Evolutionary conservation across 2,888 invertebrate species (phyloP).

Genomic region (Sinohyriopsis cumingii): DNA sequence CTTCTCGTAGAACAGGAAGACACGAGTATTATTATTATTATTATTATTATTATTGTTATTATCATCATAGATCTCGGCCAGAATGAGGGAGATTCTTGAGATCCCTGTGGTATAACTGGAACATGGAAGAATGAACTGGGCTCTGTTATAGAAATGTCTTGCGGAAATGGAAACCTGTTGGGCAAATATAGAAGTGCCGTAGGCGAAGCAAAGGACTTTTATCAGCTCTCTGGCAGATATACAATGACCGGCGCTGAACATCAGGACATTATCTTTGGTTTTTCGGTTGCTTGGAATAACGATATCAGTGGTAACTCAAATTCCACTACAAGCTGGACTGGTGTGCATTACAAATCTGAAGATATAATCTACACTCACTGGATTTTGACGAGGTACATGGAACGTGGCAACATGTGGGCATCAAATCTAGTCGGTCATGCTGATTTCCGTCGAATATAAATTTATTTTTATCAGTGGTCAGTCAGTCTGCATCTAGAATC

Average conservation of each 20-base stretch:
- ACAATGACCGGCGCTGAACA: slow-evolving; percentile 3
- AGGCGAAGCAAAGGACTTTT: slow-evolving; percentile 9
- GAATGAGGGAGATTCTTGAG: too few relatives aligned
- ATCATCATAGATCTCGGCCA: too few relatives aligned
- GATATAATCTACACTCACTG: slow-evolving; percentile 10
- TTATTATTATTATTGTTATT: too few relatives aligned
- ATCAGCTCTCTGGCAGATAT: slow-evolving; percentile 12
- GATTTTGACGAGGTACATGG: slow-evolving; percentile 6
- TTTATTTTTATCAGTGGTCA: too few relatives aligned
- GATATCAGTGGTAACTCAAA: slow-evolving; percentile 8
- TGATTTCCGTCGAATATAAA: too few relatives aligned
- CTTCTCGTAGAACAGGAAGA: too few relatives aligned
- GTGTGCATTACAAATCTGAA: slow-evolving; percentile 3
- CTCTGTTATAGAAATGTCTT: slow-evolving; percentile 8
- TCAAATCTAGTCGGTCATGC: too few relatives aligned
- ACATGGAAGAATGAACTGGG: slow-evolving; percentile 15
- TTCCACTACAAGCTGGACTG: slow-evolving; percentile 10
- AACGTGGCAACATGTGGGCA: too few relatives aligned
- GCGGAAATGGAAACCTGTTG: slow-evolving; percentile 4
- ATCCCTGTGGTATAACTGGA: slow-evolving; percentile 6
- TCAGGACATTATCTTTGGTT: slow-evolving; percentile 6
- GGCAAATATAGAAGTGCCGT: slow-evolving; percentile 15
- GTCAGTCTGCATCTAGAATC: too few relatives aligned
- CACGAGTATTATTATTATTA: too few relatives aligned
- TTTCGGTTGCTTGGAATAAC: slow-evolving; percentile 16